These are phyloP conservation scores for Carcina quercana DNA, from an alignment of 2,888 invertebrate species.

Conservation along the genomic window DNA sequence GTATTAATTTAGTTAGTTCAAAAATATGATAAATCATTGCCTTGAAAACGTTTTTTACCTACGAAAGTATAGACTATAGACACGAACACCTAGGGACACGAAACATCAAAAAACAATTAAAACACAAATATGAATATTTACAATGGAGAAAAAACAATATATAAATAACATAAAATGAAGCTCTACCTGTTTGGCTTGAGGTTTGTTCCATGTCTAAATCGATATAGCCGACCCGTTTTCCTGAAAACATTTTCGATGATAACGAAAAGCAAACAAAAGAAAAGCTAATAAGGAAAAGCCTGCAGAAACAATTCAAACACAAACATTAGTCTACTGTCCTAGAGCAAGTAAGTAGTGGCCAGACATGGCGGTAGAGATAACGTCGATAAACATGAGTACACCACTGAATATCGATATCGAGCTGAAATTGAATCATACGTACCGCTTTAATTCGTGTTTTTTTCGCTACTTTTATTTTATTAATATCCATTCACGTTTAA, in stretches of 20 bases:
- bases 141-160: background rate
- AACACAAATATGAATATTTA: slow-evolving; percentile 1
- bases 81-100: slow-evolving; percentile 58
- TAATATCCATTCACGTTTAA: no score
- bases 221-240: slow-evolving; percentile 25
- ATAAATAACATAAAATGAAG: background rate
- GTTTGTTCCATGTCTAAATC: slow-evolving; percentile 37
- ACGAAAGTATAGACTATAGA: slow-evolving; percentile 57
- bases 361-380: no score
- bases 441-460: no score
- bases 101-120: slow-evolving; percentile 22
- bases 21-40: no score
- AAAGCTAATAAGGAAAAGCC: background rate
- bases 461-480: no score
- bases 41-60: slow-evolving; percentile 41
- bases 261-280: background rate
- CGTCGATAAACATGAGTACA: no score
- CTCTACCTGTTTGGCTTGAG: slow-evolving; percentile 23
- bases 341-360: no score
- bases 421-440: no score
- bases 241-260: slow-evolving; percentile 27
- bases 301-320: background rate
- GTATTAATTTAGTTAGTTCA: no score
- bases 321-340: background rate
- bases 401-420: no score